A percentile compares a stretch with the other conserved stretches of the same genome.
Conservation (phyloP, 2,113 vertebrate species). For the Pseudopipra pipra region DNA sequence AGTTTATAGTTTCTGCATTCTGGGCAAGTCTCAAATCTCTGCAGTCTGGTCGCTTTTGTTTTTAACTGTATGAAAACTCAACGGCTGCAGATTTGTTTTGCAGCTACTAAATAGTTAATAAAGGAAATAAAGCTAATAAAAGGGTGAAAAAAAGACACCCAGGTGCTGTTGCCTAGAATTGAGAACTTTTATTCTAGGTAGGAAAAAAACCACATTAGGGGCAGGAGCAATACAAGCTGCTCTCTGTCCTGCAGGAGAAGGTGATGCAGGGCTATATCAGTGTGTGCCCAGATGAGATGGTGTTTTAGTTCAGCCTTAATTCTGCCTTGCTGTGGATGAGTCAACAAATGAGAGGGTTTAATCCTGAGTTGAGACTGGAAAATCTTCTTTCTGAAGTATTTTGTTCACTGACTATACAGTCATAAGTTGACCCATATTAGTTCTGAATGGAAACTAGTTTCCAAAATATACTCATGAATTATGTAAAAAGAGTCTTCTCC, state of each 20-base stretch:
- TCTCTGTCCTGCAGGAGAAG: not conserved
- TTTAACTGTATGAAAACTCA: not conserved
- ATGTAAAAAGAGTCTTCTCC: not conserved
- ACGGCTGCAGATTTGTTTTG: not conserved
- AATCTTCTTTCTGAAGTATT: not conserved
- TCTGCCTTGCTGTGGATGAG: not conserved
- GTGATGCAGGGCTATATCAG: not conserved
- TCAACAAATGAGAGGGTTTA: not conserved
- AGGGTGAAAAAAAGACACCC: rapidly evolving
- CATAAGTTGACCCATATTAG: not conserved
- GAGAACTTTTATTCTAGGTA: not conserved
- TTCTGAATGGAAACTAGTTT: not conserved
- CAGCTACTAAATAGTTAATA: not conserved
- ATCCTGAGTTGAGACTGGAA: not conserved
- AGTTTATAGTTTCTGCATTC: not conserved
- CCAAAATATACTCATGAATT: not conserved
- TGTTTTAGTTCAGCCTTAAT: not conserved
- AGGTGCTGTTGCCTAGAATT: not conserved
- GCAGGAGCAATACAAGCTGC: not conserved
- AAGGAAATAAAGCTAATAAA: not conserved
- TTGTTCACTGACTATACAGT: not conserved
- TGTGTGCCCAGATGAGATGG: not conserved
- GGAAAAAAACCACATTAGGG: not conserved
- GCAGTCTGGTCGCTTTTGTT: not conserved
- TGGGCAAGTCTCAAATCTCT: not conserved